Evolutionary conservation across 2,797 vertebrate species (phyloP).

Genomic region (Syngnathus rostellatus): DNA sequence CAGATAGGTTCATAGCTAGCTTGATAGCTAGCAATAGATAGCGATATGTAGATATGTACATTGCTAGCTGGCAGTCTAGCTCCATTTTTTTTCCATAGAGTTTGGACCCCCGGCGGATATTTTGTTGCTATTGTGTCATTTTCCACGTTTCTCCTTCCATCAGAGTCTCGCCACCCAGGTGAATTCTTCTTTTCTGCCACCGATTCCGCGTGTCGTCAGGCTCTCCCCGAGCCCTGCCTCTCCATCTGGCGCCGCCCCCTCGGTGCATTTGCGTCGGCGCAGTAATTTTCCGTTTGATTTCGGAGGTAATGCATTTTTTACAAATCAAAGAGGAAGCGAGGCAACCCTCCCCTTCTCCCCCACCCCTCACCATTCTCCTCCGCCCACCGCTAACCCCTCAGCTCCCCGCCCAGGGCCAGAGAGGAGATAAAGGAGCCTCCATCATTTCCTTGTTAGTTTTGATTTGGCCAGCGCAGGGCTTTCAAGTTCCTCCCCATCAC

Average conservation of each 20-base stretch:
- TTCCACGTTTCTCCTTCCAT: slow-evolving; percentile 44
- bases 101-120: too few relatives aligned
- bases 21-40: too few relatives aligned
- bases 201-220: slow-evolving; percentile 35
- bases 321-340: slow-evolving; percentile 84
- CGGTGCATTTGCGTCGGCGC: slow-evolving; percentile 65
- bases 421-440: slow-evolving; percentile 83
- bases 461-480: slow-evolving; percentile 87
- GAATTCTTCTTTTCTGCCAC: slow-evolving; percentile 55
- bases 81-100: too few relatives aligned
- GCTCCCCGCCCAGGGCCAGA: slow-evolving; percentile 68
- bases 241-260: slow-evolving; percentile 32
- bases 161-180: slow-evolving; percentile 44
- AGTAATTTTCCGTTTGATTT: slow-evolving; percentile 90
- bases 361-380: slow-evolving; percentile 8
- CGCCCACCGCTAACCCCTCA: slow-evolving; percentile 20
- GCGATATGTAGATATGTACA: not conserved
- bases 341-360: slow-evolving; percentile 40
- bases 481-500: slow-evolving; percentile 91
- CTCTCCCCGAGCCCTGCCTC: slow-evolving; percentile 34
- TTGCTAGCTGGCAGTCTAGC: too few relatives aligned
- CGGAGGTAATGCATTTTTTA: slow-evolving; percentile 90
- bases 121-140: slow-evolving; percentile 30
- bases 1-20: too few relatives aligned
- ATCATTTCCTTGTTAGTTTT: slow-evolving; percentile 97